A percentile compares a stretch with the other conserved stretches of the same genome.
Evolutionary conservation across 2,113 vertebrate species (phyloP).

Genomic region (Muntiacus reevesi): DNA sequence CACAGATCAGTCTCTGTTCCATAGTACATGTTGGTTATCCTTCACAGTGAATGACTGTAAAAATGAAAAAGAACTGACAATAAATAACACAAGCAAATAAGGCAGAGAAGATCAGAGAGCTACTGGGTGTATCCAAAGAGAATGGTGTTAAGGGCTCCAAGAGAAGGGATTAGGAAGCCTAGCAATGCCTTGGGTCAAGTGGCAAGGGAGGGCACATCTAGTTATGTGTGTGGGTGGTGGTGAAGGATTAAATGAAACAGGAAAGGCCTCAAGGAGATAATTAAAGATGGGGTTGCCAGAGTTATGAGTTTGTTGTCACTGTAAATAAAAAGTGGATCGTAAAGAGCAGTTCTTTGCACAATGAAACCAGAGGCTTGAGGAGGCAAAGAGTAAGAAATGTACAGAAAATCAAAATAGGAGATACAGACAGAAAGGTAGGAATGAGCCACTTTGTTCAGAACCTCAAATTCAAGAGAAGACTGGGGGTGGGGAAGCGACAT

Average conservation of each 20-base stretch:
- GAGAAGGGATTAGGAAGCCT: not conserved
- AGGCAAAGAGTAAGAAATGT: not conserved
- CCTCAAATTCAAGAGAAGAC: not conserved
- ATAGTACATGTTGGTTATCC: not conserved
- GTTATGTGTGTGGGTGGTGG: not conserved
- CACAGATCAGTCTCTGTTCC: not conserved
- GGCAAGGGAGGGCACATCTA: not conserved
- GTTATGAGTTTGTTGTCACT: not conserved
- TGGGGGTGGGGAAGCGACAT: not conserved
- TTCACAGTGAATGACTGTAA: not conserved
- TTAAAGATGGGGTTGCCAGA: not conserved
- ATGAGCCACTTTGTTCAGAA: not conserved
- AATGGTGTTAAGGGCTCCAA: not conserved
- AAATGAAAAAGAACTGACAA: not conserved
- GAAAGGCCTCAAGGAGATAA: not conserved
- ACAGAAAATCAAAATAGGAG: not conserved
- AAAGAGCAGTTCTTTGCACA: not conserved
- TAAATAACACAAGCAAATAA: not conserved
- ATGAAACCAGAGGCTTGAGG: not conserved
- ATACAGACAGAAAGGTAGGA: not conserved
- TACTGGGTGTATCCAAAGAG: not conserved
- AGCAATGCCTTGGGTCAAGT: not conserved
- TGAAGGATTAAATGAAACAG: not conserved
- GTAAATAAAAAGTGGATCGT: not conserved
- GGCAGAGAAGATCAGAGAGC: not conserved